Conservation (phyloP, 2,797 vertebrate species). For the Mastacembelus armatus region DNA sequence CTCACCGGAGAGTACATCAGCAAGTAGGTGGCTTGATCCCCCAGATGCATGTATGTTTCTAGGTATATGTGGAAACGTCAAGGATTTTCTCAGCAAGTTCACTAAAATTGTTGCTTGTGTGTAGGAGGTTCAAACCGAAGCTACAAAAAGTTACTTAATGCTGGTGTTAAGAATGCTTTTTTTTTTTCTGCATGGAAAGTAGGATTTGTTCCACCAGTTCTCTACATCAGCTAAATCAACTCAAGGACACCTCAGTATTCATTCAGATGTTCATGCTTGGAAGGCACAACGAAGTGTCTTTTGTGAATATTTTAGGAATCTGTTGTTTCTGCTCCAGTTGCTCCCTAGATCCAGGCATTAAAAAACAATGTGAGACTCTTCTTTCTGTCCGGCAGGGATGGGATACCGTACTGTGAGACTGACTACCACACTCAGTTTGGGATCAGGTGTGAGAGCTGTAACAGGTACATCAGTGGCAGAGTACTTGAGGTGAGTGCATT, state of each 20-base stretch:
- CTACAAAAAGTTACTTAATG: too few relatives aligned
- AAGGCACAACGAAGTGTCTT: slow-evolving; percentile 1
- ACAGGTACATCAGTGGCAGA: slow-evolving; percentile 94
- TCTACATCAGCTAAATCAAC: background rate
- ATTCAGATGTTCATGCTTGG: background rate
- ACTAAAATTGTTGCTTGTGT: background rate
- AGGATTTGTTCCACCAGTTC: too few relatives aligned
- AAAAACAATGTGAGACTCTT: background rate
- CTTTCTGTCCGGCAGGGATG: slow-evolving; percentile 85
- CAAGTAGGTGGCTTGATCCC: slow-evolving; percentile 87
- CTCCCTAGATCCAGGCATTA: background rate
- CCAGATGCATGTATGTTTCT: background rate
- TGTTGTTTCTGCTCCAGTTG: background rate
- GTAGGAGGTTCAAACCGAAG: background rate
- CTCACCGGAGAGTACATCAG: slow-evolving; percentile 98
- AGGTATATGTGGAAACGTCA: slow-evolving; percentile 4
- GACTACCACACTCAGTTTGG: slow-evolving; percentile 97
- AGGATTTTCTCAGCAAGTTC: background rate
- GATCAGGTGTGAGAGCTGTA: slow-evolving; percentile 93
- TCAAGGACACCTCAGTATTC: background rate
- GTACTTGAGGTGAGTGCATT: slow-evolving; percentile 91
- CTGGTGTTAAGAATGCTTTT: too few relatives aligned
- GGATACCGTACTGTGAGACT: slow-evolving; percentile 91
- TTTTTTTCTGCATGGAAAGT: too few relatives aligned
- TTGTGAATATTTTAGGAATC: background rate